Evolutionary conservation across 2,888 invertebrate genomes (phyloP).

Genomic region (Oscheius sp.): DNA sequence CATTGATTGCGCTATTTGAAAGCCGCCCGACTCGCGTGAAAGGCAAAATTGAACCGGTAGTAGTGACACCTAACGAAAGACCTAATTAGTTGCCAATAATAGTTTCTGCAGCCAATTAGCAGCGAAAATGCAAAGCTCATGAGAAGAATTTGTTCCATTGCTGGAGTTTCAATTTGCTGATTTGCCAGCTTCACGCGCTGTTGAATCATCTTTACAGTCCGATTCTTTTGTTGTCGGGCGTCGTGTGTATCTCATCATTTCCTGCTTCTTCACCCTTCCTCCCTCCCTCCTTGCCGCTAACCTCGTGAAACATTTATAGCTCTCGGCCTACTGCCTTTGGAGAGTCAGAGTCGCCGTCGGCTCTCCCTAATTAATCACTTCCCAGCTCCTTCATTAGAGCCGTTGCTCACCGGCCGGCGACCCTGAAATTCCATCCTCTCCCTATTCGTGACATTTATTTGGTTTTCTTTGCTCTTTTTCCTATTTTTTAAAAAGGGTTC

Average conservation of each 20-base stretch:
- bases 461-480: constrained; percentile 6
- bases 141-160: too few relatives aligned
- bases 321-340: background rate
- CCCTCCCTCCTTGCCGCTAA: background rate
- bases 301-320: constrained; percentile 11
- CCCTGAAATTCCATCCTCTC: constrained; percentile 21
- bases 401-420: background rate
- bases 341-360: background rate
- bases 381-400: constrained; percentile 24
- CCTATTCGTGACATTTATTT: constrained; percentile 24
- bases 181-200: background rate
- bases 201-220: background rate
- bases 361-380: constrained; percentile 21
- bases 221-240: too few relatives aligned
- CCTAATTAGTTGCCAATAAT: too few relatives aligned
- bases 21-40: background rate
- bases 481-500: background rate
- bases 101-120: too few relatives aligned
- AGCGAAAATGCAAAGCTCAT: too few relatives aligned
- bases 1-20: constrained; percentile 24
- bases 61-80: too few relatives aligned
- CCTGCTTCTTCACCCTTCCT: background rate
- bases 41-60: too few relatives aligned
- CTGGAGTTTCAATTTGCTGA: too few relatives aligned
- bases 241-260: background rate